Percentiles rank a stretch among this genome's conserved stretches.
Evolutionary conservation across 2,888 invertebrate genomes (phyloP).

Genomic region (Lepidocyrtinus sp.): DNA sequence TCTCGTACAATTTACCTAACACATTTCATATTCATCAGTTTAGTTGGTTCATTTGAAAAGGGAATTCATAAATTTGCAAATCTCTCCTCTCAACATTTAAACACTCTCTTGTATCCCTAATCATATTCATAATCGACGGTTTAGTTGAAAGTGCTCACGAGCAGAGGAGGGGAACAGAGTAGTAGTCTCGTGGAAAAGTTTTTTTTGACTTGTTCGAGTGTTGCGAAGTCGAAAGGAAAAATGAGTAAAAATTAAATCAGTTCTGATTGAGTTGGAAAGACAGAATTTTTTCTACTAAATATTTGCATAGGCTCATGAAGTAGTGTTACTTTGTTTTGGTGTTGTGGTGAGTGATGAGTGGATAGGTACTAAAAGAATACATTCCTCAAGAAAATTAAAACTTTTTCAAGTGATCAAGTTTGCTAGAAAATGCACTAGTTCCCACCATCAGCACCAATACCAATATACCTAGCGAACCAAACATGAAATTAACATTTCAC

Average conservation of each 20-base stretch:
- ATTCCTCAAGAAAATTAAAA: too few relatives aligned
- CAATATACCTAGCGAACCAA: neutral
- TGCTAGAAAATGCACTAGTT: neutral
- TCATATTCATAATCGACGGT: too few relatives aligned
- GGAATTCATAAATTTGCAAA: neutral
- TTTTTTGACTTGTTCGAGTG: conserved; percentile 10
- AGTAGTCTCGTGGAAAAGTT: conserved; percentile 11
- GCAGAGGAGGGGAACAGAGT: neutral
- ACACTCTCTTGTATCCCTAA: neutral
- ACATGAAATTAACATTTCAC: neutral
- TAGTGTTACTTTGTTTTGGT: neutral
- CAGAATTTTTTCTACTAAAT: neutral
- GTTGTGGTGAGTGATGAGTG: too few relatives aligned
- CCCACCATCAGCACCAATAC: neutral
- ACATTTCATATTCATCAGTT: neutral
- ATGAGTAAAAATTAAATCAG: neutral
- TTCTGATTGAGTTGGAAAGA: neutral
- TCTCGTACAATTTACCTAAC: neutral
- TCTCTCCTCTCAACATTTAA: neutral
- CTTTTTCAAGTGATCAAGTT: too few relatives aligned
- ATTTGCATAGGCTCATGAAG: neutral
- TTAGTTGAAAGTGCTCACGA: neutral
- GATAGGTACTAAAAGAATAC: neutral
- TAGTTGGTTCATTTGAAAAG: neutral
- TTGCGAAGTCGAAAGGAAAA: neutral